A percentile compares a stretch with the other conserved stretches of the same genome.
Evolutionary conservation across 2,113 vertebrate species (phyloP).

Genomic region (Myotis lucifugus): DNA sequence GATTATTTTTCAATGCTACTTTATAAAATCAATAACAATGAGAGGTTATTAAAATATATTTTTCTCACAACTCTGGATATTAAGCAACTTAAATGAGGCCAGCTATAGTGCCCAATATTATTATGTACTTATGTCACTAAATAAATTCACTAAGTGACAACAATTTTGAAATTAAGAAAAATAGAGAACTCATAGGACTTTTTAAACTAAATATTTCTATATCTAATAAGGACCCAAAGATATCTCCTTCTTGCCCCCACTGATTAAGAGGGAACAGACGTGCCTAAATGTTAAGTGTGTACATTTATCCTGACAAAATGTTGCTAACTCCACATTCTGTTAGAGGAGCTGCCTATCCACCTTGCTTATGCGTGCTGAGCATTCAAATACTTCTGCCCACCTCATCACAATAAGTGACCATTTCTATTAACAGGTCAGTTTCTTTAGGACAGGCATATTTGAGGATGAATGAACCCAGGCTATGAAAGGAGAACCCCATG

Average conservation of each 20-base stretch:
- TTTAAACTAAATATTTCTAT: not conserved
- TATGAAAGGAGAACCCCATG: not conserved
- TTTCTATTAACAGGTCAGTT: not conserved
- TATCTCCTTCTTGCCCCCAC: not conserved
- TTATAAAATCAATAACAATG: not conserved
- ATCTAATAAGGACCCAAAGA: not conserved
- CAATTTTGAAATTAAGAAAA: conserved; percentile 37
- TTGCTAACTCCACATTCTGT: not conserved
- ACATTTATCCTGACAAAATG: not conserved
- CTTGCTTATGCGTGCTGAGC: not conserved
- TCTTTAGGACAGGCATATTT: not conserved
- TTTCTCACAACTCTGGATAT: not conserved
- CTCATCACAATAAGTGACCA: not conserved
- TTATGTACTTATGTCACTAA: not conserved
- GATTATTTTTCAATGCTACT: not conserved
- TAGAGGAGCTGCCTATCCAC: fast-evolving
- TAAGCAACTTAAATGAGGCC: not conserved
- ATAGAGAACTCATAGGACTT: not conserved
- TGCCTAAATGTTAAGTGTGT: not conserved
- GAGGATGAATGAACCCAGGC: not conserved
- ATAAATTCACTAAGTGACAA: not conserved
- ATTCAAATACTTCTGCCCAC: not conserved
- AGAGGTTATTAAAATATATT: not conserved
- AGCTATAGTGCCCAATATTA: not conserved
- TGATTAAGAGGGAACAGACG: not conserved